Conservation (phyloP, 2,797 vertebrate genomes). For the Urosaurus nigricauda region DNA sequence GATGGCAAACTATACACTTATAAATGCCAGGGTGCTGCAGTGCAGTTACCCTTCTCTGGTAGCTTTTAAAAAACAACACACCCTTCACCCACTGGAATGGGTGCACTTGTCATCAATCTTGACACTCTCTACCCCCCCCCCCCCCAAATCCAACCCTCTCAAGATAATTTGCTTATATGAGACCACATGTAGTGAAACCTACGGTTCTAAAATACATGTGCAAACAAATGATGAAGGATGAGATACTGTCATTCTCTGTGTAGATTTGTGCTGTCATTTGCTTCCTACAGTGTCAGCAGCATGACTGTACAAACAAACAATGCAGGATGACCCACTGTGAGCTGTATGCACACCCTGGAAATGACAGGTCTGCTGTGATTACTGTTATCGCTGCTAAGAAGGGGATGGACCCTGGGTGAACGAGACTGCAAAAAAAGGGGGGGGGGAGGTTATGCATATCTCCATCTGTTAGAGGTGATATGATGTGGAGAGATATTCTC, state of each 20-base stretch:
- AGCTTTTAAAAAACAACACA: not conserved
- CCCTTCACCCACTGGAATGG: not conserved
- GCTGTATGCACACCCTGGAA: not conserved
- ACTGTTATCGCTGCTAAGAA: not conserved
- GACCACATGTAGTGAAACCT: not conserved
- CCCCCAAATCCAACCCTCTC: no score
- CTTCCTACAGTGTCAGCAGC: constrained; percentile 13
- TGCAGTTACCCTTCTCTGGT: not conserved
- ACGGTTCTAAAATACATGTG: not conserved
- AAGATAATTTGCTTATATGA: not conserved
- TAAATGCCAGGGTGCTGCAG: not conserved
- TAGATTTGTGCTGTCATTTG: constrained; percentile 7
- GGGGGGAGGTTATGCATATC: not conserved
- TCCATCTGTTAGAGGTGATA: not conserved
- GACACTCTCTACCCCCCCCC: not conserved
- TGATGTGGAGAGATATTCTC: not conserved
- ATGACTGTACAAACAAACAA: constrained; percentile 12
- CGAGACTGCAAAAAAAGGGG: rapidly evolving
- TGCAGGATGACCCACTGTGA: not conserved
- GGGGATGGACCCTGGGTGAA: not conserved
- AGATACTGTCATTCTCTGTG: not conserved
- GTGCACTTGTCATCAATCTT: not conserved
- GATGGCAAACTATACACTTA: constrained; percentile 2
- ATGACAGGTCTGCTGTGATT: constrained; percentile 5
- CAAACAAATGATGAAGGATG: not conserved